Conservation (phyloP, 1,140 invertebrate species). For the Hyles euphorbiae region DNA sequence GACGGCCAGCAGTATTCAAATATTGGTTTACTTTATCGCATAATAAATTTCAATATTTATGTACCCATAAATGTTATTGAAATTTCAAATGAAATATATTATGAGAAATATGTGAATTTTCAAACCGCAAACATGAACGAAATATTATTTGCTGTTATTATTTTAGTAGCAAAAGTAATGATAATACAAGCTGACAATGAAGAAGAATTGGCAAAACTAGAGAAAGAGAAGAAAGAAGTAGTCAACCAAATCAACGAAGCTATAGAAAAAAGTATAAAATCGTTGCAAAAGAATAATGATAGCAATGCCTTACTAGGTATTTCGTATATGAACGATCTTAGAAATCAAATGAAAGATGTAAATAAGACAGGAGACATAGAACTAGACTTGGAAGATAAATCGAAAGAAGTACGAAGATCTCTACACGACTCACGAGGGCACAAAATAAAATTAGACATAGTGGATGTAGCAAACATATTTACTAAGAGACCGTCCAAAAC, state of each 20-base stretch:
- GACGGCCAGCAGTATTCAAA: no score
- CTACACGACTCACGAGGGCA: constrained; percentile 4
- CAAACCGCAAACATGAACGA: background rate
- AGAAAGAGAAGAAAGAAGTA: constrained; percentile 35
- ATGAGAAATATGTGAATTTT: background rate
- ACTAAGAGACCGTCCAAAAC: constrained; percentile 16
- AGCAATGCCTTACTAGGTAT: constrained; percentile 30
- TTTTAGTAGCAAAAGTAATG: background rate
- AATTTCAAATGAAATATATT: background rate
- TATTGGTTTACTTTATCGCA: no score
- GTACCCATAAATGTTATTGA: background rate
- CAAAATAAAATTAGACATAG: constrained; percentile 9
- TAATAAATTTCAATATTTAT: background rate
- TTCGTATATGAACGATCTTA: constrained; percentile 34
- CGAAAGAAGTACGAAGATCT: constrained; percentile 1
- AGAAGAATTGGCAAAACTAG: constrained; percentile 21
- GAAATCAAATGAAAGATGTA: constrained; percentile 30
- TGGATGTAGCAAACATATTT: constrained; percentile 11
- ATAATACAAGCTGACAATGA: background rate
- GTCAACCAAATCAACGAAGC: constrained; percentile 38
- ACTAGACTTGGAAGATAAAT: background rate
- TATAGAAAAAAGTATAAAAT: constrained; percentile 38
- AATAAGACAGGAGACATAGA: constrained; percentile 18
- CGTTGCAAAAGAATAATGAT: constrained; percentile 33
- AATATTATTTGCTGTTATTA: background rate